Percentiles rank a stretch among this genome's conserved stretches.
Conservation (phyloP, 2,888 invertebrate species). For the Ariolimax columbianus region DNA sequence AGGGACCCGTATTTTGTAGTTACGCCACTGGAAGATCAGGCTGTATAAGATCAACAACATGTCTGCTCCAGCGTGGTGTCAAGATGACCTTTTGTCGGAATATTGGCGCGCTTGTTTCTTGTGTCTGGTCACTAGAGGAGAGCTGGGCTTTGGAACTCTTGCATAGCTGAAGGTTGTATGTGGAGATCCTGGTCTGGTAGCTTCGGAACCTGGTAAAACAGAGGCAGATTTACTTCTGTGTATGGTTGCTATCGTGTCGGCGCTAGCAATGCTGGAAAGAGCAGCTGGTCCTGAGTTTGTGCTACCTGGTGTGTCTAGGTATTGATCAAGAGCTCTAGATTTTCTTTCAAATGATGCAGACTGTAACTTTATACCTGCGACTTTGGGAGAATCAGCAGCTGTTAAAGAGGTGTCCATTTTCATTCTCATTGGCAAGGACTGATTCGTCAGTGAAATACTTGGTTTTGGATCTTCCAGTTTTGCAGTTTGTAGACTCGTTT, state of each 20-base stretch:
- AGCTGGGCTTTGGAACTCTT: conserved; percentile 37
- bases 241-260: conserved; percentile 18
- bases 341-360: conserved; percentile 7
- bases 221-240: conserved; percentile 45
- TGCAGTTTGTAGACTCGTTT: not conserved
- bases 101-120: not conserved
- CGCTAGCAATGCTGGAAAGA: conserved; percentile 1
- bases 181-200: conserved; percentile 21
- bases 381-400: conserved; percentile 1
- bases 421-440: not conserved
- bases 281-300: conserved; percentile 47
- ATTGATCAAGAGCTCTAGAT: not conserved
- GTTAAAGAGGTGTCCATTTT: not conserved
- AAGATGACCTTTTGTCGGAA: conserved; percentile 22
- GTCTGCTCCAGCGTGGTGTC: not conserved
- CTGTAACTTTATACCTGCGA: not conserved
- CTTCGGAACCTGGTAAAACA: conserved; percentile 7
- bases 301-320: conserved; percentile 38
- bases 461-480: not conserved
- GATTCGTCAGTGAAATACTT: not conserved
- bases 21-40: too few species aligned
- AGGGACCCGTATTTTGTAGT: too few species aligned
- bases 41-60: not conserved
- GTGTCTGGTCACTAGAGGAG: conserved; percentile 37
- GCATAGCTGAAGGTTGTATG: conserved; percentile 35